A percentile compares a stretch with the other conserved stretches of the same genome.
These are phyloP conservation scores for Andrena dorsata DNA, from an alignment of 2,888 invertebrate species.

Conservation along the genomic window DNA sequence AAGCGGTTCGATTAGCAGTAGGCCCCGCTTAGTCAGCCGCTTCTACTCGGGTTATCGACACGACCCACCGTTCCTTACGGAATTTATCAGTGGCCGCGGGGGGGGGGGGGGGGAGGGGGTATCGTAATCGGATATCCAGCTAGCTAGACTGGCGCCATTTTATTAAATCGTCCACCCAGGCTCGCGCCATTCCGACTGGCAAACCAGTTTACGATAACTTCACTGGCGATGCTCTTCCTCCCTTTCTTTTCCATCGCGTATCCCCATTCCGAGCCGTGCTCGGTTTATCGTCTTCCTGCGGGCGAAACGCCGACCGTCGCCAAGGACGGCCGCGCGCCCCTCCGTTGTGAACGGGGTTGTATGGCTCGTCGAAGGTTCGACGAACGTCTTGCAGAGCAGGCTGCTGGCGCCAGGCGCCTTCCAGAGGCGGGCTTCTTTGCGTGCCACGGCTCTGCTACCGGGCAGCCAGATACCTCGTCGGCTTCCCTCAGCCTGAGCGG, in stretches of 20 bases:
- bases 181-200: constrained; percentile 57
- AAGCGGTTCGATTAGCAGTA: constrained; percentile 33
- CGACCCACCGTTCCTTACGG: constrained; percentile 59
- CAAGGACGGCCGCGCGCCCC: constrained; percentile 72
- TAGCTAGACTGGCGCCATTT: constrained; percentile 69
- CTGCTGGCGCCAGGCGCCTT: constrained; percentile 65
- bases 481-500: constrained; percentile 14
- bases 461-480: constrained; percentile 4
- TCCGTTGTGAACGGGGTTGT: constrained; percentile 40
- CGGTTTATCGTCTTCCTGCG: constrained; percentile 40
- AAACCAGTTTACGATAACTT: constrained; percentile 81
- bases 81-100: constrained; percentile 59
- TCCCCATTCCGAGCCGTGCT: constrained; percentile 19
- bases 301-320: constrained; percentile 47
- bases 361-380: constrained; percentile 49
- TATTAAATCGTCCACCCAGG: constrained; percentile 72
- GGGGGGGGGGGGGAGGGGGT: constrained; percentile 52
- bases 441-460: constrained; percentile 34
- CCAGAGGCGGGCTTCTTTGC: constrained; percentile 45
- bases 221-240: constrained; percentile 58
- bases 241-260: constrained; percentile 14
- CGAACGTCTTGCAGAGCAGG: constrained; percentile 34
- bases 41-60: constrained; percentile 62
- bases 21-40: constrained; percentile 1
- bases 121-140: constrained; percentile 75